phyloP scores from a whole-genome alignment of 2,113 vertebrate species.

The Brevimyrus niger region DNA sequence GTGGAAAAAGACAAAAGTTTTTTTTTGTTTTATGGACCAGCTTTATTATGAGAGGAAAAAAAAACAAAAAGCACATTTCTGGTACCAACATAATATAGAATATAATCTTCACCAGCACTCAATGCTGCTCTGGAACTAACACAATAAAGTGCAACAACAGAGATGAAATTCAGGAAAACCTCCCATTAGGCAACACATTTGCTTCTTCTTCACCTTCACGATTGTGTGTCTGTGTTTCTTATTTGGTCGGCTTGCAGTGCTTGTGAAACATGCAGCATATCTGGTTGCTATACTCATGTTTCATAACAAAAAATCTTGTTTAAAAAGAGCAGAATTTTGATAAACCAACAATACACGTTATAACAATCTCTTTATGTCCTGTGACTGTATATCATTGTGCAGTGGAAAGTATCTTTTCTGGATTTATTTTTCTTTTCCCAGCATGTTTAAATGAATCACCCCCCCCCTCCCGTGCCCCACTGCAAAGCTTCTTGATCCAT shows the following conservation, averaged over 20 bases:
- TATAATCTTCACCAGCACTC: not conserved
- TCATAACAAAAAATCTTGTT: not conserved
- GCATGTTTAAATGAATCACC: not conserved
- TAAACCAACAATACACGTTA: not conserved
- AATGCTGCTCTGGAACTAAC: not conserved
- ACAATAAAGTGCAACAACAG: not conserved
- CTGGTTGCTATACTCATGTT: not conserved
- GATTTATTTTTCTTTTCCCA: constrained; percentile 7
- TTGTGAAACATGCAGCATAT: not conserved
- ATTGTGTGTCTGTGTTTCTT: not conserved
- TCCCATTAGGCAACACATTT: not conserved
- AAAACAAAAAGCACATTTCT: not conserved
- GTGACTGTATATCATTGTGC: not conserved
- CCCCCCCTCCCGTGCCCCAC: not conserved
- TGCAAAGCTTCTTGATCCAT: not conserved
- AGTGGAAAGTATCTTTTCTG: not conserved
- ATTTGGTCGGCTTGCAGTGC: not conserved
- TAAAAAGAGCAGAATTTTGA: not conserved
- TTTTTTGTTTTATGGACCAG: not conserved
- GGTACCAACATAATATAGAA: not conserved
- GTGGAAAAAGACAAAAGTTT: not conserved
- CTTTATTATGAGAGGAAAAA: not conserved
- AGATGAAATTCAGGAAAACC: not conserved
- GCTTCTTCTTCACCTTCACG: not conserved
- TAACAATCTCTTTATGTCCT: not conserved